Base-by-base conservation (phyloP, 2,888 invertebrate species). In the Nipponacmea schrenckii region DNA sequence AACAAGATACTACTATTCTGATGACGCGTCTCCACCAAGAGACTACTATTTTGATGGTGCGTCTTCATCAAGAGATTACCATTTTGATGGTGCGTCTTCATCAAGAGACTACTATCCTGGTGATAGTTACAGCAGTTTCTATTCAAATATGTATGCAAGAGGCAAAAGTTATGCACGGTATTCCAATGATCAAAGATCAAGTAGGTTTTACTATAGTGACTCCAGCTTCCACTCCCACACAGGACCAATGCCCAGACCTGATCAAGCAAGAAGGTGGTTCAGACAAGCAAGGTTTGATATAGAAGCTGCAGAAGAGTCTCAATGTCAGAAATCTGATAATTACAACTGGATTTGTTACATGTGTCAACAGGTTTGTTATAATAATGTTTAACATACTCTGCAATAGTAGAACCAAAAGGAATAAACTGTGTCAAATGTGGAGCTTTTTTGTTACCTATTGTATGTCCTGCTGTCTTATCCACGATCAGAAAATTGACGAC, bases 311-410 rank as follows among this genome's bases (percentile, higher is more conserved):
- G 39, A 17, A 15, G 8, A 27, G 45, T 20, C 46, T 8, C 7
- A 12, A 4, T 39, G 46, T 20, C 62, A 48, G 1, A 44, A 31
- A 4, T 1, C n/a, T 2, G 62, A 45, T 15, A 12, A 65, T 24
- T 67, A 67, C 48, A 71, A 71, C 63, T 71, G 70, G 70, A 62
- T 63, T 4, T 71, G 70, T 20, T 71, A 67, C 27, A 66, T 62
- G 24, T 62, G 62, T 20, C 67, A 71, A 15, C 70, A 71, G 70
- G 70, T 71, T 39, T 31, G 31, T 31, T 31, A 31, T 31, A 2
- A 7, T 39, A 39, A 10, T 5, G 39, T 10, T 10, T 39, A 5
- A 39, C 7, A 5, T 8, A 8, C 8, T 39, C 31, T 31, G 31
- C 31, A 31, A 31, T n/a, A n/a, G n/a, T n/a, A n/a, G n/a, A n/a